phyloP scores from a whole-genome alignment of 2,888 invertebrate species.

The Parnassius glacialis region DNA sequence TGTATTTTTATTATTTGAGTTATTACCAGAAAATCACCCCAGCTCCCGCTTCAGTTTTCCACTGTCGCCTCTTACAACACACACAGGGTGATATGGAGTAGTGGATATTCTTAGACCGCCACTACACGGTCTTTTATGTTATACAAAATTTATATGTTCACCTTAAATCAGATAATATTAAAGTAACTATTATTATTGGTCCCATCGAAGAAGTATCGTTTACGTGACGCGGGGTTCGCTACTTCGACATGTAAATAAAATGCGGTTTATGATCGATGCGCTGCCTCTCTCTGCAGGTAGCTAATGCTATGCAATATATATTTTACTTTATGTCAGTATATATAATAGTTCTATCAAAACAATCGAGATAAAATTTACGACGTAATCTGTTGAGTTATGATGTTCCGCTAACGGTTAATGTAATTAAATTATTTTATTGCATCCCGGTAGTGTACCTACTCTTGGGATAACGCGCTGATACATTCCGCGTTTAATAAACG shows the following conservation, averaged over 20 bases:
- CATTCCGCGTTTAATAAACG: constrained; percentile 12
- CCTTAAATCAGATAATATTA: too few species aligned
- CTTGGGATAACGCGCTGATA: constrained; percentile 17
- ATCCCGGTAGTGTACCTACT: constrained; percentile 5
- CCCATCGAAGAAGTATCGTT: too few species aligned
- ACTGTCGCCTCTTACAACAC: too few species aligned
- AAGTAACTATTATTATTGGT: too few species aligned
- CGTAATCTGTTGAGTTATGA: constrained; percentile 15
- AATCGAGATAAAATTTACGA: constrained; percentile 23
- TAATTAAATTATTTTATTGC: constrained; percentile 28
- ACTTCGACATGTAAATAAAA: neutral
- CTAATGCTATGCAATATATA: constrained; percentile 10
- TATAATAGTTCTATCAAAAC: constrained; percentile 16
- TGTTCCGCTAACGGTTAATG: constrained; percentile 23
- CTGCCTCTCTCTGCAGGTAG: constrained; percentile 7
- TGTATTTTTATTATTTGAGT: too few species aligned
- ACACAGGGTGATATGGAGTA: too few species aligned
- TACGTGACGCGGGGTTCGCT: neutral
- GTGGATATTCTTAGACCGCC: too few species aligned
- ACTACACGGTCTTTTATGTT: too few species aligned
- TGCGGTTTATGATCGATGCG: neutral
- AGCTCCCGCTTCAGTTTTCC: too few species aligned
- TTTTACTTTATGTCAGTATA: constrained; percentile 3
- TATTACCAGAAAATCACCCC: too few species aligned
- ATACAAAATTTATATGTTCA: too few species aligned